Evolutionary conservation across 2,888 invertebrate species (phyloP), one percentile per base, ranked within the genome.

Genomic region (Heteromurus nitidus): DNA sequence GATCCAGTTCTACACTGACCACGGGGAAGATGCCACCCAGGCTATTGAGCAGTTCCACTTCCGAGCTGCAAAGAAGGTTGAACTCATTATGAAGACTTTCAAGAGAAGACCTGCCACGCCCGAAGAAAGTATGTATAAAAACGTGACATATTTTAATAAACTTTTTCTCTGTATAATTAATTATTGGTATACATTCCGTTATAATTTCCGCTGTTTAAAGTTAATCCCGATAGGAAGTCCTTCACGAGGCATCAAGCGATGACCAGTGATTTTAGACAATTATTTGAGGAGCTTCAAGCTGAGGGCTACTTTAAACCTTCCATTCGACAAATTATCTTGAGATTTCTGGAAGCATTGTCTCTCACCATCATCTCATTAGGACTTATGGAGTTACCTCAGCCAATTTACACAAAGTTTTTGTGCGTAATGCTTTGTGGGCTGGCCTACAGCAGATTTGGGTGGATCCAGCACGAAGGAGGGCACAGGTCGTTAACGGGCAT

Each of bases 41-140:
- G 80, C 80, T 7, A 64, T 80, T 22, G 42, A 69, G 1, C 80
- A 80, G 55, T 80, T 80, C 26, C 80, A 80, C 28, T 69, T 28
- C 30, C 67, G 80, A 3, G 60, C 80, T 0, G 58, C 0, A 20
- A 53, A 50, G 1, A 60, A 16, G 58, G 80, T 80, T 1, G n/a
- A 69, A 5, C 5, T 36, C 2, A 80, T 80, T 7, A 20, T 80
- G 62, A 80, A 74, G 42, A 55, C 73, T 24, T 53, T 80, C 24
- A 53, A 36, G 7, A 80, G 13, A 24, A 16, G 80, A 55, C 62
- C 53, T 7, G 79, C 79, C 7, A 31, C 64, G 1, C 30, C 44
- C 5, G 18, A 26, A 13, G 70, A 79, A 16, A 42, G 79, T 79
- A 65, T 9, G 24, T 13, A 36, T 5, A 9, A 36, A 9, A 36